Evolutionary conservation across 2,888 invertebrate species (phyloP), one percentile per base, ranked within the genome.

Genomic region (Cerastis rubricosa): DNA sequence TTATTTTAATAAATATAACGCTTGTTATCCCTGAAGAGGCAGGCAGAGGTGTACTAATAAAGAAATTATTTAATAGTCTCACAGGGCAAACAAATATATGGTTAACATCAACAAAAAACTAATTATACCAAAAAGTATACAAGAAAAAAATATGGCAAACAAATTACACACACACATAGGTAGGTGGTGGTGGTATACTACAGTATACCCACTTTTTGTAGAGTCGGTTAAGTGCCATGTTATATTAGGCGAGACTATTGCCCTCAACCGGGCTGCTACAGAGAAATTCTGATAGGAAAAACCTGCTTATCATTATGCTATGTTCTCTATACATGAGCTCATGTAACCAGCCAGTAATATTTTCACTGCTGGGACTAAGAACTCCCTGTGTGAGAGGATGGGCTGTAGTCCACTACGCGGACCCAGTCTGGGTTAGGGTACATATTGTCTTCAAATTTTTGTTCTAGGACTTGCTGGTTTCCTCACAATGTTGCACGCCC

Each of bases 1-100:
- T 83, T 71, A 71, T 71, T 77, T 54, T n/a, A 63, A 70, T 73
- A 78, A 69, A 61, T 29, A 61, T 35, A 1, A 29, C 19, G 29
- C 29, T 0, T 61, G 29, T 61, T 9, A 35, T 0, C 19, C 35
- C 0, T 4, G 1, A 61, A 61, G 19, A 61, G 9, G 11, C 19
- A 61, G 29, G 29, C 19, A 59, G 29, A 29, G 6, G n/a, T 25
- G 12, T 6, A 49, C 17, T 17, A 17, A 47, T 45, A 45, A 35
- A 35, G 35, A 35, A 35, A 35, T 35, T 35, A 35, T 35, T 35
- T 35, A 35, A 35, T 35, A 35, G 35, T 35, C 35, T 35, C 35
- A 35, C 35, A 35, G n/a, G n/a, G n/a, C 35, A 35, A 3, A 35
- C 35, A 35, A 35, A 35, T 2, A 35, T 35, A n/a, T 35, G 35